Evolutionary conservation across 1,140 invertebrate species (phyloP).

Genomic region (Sitodiplosis mosellana): DNA sequence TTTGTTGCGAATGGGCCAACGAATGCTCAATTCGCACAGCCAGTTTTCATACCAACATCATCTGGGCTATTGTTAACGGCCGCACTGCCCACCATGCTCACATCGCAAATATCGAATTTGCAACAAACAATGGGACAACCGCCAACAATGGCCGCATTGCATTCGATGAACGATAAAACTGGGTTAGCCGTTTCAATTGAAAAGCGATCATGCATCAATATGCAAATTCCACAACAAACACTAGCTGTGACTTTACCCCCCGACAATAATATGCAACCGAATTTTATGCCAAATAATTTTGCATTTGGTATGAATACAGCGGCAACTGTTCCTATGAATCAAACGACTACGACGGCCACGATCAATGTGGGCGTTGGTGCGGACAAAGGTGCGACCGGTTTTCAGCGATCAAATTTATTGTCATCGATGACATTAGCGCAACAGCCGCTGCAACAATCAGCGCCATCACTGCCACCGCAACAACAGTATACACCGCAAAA

Average conservation of each 20-base stretch:
- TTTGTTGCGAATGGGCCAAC: not conserved
- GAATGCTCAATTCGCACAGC: conserved; percentile 3
- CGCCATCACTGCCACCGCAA: no score
- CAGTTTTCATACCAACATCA: conserved; percentile 22
- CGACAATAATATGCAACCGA: not conserved
- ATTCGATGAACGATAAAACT: conserved; percentile 10
- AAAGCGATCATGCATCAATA: no score
- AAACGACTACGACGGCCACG: not conserved
- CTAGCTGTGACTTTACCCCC: not conserved
- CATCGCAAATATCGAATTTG: conserved; percentile 1
- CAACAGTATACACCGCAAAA: no score
- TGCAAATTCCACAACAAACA: not conserved
- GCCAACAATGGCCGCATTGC: conserved; percentile 14
- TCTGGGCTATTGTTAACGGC: conserved; percentile 16
- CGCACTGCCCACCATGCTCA: conserved; percentile 14
- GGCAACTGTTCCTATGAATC: no score
- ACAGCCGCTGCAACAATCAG: no score
- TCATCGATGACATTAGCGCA: no score
- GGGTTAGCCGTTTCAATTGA: not conserved
- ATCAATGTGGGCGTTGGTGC: not conserved
- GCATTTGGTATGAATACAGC: not conserved
- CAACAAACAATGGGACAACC: conserved; percentile 1
- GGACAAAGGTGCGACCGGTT: no score
- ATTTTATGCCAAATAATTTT: not conserved
- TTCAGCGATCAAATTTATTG: no score